Conservation (phyloP, 2,888 invertebrate genomes). For the Onthophagus sagittarius region DNA sequence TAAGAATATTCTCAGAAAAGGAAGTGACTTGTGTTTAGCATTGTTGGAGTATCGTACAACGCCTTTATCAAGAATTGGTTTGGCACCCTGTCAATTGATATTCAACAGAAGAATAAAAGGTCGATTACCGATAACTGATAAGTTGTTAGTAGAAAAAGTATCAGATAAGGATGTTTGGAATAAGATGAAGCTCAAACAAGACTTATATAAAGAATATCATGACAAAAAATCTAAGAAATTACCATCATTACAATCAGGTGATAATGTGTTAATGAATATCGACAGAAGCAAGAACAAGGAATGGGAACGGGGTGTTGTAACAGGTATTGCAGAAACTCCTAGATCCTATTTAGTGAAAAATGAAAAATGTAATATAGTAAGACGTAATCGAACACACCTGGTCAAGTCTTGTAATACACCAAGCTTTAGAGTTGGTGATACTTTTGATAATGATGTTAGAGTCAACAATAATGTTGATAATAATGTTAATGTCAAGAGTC, state of each 20-base stretch:
- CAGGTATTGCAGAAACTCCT: background rate
- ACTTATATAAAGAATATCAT: slow-evolving; percentile 10
- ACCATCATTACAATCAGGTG: background rate
- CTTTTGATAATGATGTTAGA: background rate
- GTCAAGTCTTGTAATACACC: background rate
- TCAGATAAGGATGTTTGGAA: background rate
- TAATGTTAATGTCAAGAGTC: too few species aligned
- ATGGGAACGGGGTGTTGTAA: slow-evolving; percentile 1
- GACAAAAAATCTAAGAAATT: slow-evolving; percentile 4
- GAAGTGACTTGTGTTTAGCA: background rate
- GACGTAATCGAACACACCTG: slow-evolving; percentile 4
- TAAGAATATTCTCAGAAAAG: slow-evolving; percentile 11
- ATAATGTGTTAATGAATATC: background rate
- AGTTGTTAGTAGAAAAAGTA: background rate
- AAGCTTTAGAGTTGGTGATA: background rate
- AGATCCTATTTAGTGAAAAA: slow-evolving; percentile 7
- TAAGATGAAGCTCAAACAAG: slow-evolving; percentile 6
- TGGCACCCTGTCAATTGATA: slow-evolving; percentile 10
- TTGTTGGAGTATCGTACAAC: slow-evolving; percentile 12
- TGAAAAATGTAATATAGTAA: background rate
- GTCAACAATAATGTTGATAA: background rate
- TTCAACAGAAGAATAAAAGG: background rate
- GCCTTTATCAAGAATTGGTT: slow-evolving; percentile 2
- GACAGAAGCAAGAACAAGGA: background rate
- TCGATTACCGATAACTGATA: slow-evolving; percentile 5